These are phyloP conservation scores for Pteronotus mesoamericanus DNA, from an alignment of 2,797 vertebrate genomes.

Conservation along the genomic window DNA sequence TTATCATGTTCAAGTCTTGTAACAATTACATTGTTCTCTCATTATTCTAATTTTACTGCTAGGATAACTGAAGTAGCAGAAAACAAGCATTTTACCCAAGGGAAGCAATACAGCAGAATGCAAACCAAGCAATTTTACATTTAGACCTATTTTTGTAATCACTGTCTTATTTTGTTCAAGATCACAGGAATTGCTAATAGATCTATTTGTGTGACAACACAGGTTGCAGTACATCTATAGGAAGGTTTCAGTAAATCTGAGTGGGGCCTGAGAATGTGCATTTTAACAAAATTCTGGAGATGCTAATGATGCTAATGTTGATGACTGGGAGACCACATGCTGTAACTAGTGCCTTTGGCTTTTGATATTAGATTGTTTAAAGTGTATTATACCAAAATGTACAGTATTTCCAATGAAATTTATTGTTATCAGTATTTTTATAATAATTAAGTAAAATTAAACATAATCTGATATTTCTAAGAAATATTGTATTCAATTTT, in stretches of 20 bases:
- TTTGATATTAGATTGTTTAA: neutral
- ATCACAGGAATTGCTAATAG: neutral
- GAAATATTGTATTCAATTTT: neutral
- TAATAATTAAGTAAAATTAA: constrained; percentile 15
- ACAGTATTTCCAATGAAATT: neutral
- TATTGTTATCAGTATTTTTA: neutral
- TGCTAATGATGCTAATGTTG: neutral
- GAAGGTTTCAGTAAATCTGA: neutral
- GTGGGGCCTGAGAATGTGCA: neutral
- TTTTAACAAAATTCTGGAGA: neutral
- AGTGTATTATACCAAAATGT: neutral
- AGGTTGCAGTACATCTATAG: neutral
- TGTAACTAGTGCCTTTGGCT: neutral
- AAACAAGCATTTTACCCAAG: neutral
- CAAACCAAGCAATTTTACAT: neutral
- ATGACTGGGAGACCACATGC: too few relatives aligned
- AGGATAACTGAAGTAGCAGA: neutral
- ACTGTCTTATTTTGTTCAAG: neutral
- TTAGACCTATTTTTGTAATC: neutral
- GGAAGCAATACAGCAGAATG: neutral
- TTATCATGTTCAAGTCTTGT: neutral
- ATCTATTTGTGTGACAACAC: neutral
- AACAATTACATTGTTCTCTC: neutral
- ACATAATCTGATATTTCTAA: neutral
- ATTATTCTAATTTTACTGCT: neutral